phyloP scores from a whole-genome alignment of 1,140 invertebrate species.

The Whitmania pigra region DNA sequence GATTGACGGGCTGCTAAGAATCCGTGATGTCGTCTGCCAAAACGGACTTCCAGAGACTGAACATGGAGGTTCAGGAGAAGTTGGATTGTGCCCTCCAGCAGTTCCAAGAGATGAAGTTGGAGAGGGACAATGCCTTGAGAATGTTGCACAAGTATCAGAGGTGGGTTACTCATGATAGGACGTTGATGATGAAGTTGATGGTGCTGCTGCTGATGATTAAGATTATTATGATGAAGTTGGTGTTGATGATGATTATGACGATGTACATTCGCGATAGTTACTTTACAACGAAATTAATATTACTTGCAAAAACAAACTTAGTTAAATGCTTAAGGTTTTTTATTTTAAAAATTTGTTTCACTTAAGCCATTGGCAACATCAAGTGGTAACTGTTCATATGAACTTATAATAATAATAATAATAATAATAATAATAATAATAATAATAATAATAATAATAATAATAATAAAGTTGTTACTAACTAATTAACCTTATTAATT shows the following conservation, averaged over 20 bases:
- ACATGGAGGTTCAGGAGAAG: slow-evolving; percentile 6
- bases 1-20: too few species aligned
- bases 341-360: too few species aligned
- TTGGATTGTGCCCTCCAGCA: neutral
- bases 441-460: too few species aligned
- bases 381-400: too few species aligned
- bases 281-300: neutral
- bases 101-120: slow-evolving; percentile 4
- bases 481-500: too few species aligned
- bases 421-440: too few species aligned
- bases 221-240: neutral
- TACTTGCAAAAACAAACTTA: too few species aligned
- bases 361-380: too few species aligned
- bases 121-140: neutral
- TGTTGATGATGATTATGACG: neutral
- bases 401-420: too few species aligned
- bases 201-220: neutral
- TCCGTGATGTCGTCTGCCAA: too few species aligned
- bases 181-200: neutral
- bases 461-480: too few species aligned
- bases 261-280: neutral
- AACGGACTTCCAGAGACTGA: neutral
- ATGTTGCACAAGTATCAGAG: neutral
- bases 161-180: neutral
- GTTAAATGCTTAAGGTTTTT: neutral